Evolutionary conservation across 2,888 invertebrate genomes (phyloP).

Genomic region (Xestia xanthographa): DNA sequence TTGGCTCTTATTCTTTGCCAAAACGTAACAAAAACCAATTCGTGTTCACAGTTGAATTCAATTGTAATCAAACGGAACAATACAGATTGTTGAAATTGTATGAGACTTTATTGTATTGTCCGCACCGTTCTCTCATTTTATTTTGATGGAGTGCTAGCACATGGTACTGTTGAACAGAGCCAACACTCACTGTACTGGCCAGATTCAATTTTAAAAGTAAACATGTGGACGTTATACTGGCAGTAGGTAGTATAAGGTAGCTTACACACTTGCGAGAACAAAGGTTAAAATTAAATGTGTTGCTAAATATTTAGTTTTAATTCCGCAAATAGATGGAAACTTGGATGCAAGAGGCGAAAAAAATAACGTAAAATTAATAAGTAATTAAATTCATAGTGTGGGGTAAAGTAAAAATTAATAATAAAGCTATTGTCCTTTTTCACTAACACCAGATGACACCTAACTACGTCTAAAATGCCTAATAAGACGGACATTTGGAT

Average conservation of each 20-base stretch:
- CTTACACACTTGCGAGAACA: background rate
- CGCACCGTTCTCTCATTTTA: slow-evolving; percentile 34
- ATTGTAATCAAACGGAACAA: slow-evolving; percentile 29
- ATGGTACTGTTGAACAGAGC: slow-evolving; percentile 30
- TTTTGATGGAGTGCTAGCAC: slow-evolving; percentile 48
- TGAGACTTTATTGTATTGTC: slow-evolving; percentile 40
- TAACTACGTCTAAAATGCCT: background rate
- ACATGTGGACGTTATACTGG: slow-evolving; percentile 29
- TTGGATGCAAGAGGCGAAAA: background rate
- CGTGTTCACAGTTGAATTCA: slow-evolving; percentile 20
- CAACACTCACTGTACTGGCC: slow-evolving; percentile 13
- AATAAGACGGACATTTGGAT: background rate
- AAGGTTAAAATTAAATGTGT: background rate
- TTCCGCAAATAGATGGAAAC: background rate
- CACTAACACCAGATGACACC: background rate
- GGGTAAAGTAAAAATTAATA: no score
- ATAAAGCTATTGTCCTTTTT: no score
- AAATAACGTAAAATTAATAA: no score
- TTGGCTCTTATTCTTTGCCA: background rate
- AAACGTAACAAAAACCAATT: background rate
- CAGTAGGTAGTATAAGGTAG: background rate
- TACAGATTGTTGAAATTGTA: slow-evolving; percentile 16
- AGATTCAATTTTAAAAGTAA: slow-evolving; percentile 66
- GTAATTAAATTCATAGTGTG: no score
- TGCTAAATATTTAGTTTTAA: background rate